Evolutionary conservation across 2,797 vertebrate genomes (phyloP).

Genomic region (Enteromius treurensis): DNA sequence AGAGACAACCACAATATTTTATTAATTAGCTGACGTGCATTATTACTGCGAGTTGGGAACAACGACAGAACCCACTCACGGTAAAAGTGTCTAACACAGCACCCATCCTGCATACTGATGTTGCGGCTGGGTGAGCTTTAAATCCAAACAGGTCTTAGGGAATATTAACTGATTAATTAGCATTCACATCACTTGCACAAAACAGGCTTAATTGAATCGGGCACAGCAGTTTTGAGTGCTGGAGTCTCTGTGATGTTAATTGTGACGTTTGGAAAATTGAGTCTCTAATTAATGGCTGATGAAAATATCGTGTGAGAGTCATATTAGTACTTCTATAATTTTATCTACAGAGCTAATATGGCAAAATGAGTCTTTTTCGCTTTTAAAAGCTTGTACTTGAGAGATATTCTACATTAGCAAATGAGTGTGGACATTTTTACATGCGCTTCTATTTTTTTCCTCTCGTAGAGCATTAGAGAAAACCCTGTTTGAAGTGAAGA

Average conservation of each 20-base stretch:
- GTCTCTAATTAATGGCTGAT: slow-evolving; percentile 64
- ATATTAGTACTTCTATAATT: slow-evolving; percentile 57
- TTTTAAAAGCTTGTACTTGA: slow-evolving; percentile 11
- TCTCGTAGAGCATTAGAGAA: slow-evolving; percentile 7
- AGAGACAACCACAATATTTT: slow-evolving; percentile 17
- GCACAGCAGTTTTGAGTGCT: slow-evolving; percentile 58
- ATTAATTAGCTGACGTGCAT: slow-evolving; percentile 49
- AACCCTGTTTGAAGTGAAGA: slow-evolving; percentile 10
- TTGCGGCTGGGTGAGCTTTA: slow-evolving; percentile 54
- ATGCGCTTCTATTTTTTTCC: background rate
- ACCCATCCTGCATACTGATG: slow-evolving; percentile 56
- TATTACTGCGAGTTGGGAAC: slow-evolving; percentile 49
- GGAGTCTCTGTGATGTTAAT: slow-evolving; percentile 64
- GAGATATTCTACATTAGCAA: slow-evolving; percentile 15
- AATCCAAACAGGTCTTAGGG: slow-evolving; percentile 55
- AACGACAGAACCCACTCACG: slow-evolving; percentile 48
- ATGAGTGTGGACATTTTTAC: background rate
- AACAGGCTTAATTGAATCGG: slow-evolving; percentile 63
- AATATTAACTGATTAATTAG: slow-evolving; percentile 66
- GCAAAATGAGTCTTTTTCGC: slow-evolving; percentile 30
- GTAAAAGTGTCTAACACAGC: slow-evolving; percentile 54
- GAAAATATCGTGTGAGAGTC: slow-evolving; percentile 60
- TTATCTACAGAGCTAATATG: slow-evolving; percentile 46
- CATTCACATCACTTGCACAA: slow-evolving; percentile 60
- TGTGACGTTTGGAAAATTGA: slow-evolving; percentile 64